phyloP scores from a whole-genome alignment of 2,888 invertebrate genomes.

The Steinernema hermaphroditum region DNA sequence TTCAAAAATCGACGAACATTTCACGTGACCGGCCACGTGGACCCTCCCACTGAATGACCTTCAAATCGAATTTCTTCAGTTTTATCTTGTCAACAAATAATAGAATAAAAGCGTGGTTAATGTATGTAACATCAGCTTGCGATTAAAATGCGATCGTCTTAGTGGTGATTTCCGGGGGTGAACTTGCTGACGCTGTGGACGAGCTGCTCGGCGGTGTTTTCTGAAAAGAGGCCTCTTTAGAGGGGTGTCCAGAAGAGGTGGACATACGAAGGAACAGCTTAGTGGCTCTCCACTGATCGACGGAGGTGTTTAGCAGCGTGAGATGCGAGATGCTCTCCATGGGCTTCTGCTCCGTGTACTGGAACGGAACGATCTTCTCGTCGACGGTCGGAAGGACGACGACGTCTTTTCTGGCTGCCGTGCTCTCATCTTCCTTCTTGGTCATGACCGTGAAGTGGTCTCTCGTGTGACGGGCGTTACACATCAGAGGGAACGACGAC shows the following conservation, averaged over 20 bases:
- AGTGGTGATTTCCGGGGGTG: slow-evolving; percentile 8
- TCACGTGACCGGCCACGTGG: too few species aligned
- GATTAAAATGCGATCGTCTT: neutral
- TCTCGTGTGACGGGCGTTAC: slow-evolving; percentile 46
- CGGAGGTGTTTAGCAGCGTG: slow-evolving; percentile 26
- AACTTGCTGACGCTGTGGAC: slow-evolving; percentile 21
- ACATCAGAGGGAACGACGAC: slow-evolving; percentile 52
- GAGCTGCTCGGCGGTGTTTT: slow-evolving; percentile 24
- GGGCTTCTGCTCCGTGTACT: neutral
- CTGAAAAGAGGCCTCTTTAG: neutral
- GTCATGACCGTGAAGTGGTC: slow-evolving; percentile 19
- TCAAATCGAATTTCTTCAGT: too few species aligned
- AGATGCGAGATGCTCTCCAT: neutral
- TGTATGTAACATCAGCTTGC: neutral
- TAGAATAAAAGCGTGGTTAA: too few species aligned
- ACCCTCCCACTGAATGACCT: too few species aligned
- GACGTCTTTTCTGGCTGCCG: neutral
- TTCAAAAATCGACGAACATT: too few species aligned
- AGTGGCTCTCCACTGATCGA: slow-evolving; percentile 24
- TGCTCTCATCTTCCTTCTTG: neutral
- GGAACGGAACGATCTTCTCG: neutral
- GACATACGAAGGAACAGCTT: slow-evolving; percentile 11
- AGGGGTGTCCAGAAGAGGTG: neutral
- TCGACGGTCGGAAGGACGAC: neutral
- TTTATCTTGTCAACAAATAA: too few species aligned